Evolutionary conservation across 1,140 invertebrate genomes (phyloP).

Genomic region (Aphaenogaster ashmeadi): DNA sequence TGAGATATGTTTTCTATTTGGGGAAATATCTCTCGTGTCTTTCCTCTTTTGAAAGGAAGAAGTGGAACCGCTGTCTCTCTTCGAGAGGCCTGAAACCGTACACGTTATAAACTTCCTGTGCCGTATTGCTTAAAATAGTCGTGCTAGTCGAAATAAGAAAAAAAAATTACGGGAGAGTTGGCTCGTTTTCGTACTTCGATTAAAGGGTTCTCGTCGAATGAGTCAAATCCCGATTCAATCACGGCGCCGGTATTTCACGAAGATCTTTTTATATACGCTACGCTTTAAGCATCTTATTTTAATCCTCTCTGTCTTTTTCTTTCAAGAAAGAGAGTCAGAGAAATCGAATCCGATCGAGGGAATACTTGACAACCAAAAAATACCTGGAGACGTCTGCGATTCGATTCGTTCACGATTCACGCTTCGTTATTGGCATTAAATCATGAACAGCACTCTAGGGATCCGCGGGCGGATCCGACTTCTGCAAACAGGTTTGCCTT

Average conservation of each 20-base stretch:
- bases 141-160: conserved; percentile 32
- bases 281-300: conserved; percentile 15
- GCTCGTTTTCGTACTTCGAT: conserved; percentile 69
- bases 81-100: conserved; percentile 66
- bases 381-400: conserved; percentile 65
- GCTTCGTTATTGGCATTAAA: conserved; percentile 77
- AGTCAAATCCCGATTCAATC: conserved; percentile 40
- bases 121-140: conserved; percentile 72
- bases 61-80: conserved; percentile 45
- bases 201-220: conserved; percentile 28
- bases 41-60: conserved; percentile 62
- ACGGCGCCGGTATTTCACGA: neutral
- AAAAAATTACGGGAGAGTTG: conserved; percentile 43
- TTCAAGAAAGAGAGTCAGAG: conserved; percentile 1
- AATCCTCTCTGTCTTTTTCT: neutral
- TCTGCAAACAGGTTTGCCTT: conserved; percentile 76
- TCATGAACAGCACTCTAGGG: conserved; percentile 71
- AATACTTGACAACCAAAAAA: conserved; percentile 66
- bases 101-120: conserved; percentile 76
- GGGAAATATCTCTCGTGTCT: conserved; percentile 38
- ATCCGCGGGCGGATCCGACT: conserved; percentile 73
- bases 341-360: conserved; percentile 44
- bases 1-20: conserved; percentile 56
- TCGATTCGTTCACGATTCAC: conserved; percentile 75
- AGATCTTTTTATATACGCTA: neutral